Percentiles rank a stretch among this genome's conserved stretches.
Evolutionary conservation across 2,888 invertebrate species (phyloP).

Genomic region (Cantharis lateralis): DNA sequence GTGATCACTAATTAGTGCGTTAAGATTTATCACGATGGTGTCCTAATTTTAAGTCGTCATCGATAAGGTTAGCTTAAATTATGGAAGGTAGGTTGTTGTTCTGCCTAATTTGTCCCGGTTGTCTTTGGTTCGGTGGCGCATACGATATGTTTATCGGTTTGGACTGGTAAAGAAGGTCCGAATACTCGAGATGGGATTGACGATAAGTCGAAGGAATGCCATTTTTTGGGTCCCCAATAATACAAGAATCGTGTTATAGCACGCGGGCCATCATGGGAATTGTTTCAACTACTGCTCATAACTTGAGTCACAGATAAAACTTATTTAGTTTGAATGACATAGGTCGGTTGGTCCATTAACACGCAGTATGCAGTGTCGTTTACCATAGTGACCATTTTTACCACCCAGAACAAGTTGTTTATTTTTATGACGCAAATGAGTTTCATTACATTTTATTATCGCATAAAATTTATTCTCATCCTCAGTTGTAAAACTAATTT

Average conservation of each 20-base stretch:
- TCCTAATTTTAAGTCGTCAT: slow-evolving; percentile 31
- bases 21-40: slow-evolving; percentile 22
- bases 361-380: slow-evolving; percentile 38
- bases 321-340: slow-evolving; percentile 28
- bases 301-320: slow-evolving; percentile 30
- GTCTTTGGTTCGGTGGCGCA: slow-evolving; percentile 52
- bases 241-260: slow-evolving; percentile 46
- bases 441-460: slow-evolving; percentile 47
- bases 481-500: neutral
- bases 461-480: slow-evolving; percentile 46
- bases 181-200: slow-evolving; percentile 49
- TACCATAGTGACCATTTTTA: slow-evolving; percentile 34
- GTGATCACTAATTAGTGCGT: slow-evolving; percentile 31
- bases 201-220: slow-evolving; percentile 45
- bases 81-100: slow-evolving; percentile 52
- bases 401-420: slow-evolving; percentile 46
- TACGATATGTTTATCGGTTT: slow-evolving; percentile 53
- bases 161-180: slow-evolving; percentile 45
- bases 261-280: slow-evolving; percentile 16
- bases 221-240: slow-evolving; percentile 46
- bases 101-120: slow-evolving; percentile 54
- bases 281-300: slow-evolving; percentile 37
- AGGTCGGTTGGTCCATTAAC: slow-evolving; percentile 36
- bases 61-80: slow-evolving; percentile 49
- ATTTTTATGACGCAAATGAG: slow-evolving; percentile 43